Base-by-base conservation (phyloP, 2,888 invertebrate species). In the Cephus pulcher region DNA sequence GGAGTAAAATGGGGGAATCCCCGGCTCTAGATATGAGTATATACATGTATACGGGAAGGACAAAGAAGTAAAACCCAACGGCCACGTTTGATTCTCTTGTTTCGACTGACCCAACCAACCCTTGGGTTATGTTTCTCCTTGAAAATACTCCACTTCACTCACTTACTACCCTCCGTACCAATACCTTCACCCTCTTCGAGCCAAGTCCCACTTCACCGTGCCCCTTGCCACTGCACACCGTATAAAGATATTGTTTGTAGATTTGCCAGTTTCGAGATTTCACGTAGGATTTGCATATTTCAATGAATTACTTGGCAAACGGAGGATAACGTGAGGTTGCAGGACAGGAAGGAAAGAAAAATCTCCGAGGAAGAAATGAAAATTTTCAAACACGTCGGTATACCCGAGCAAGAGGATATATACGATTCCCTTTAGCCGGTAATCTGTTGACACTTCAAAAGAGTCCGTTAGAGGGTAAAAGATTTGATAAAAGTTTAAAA, bases 261-360 rank as follows among this genome's bases (percentile, higher is more conserved):
- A 78, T 78, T 78, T 78, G 74, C 78, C 78, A 56, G 71, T 78
- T 78, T 78, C 74, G 75, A 78, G 78, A 78, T 78, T 78, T 78
- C 74, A 78, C 34, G 75, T 34, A 70, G 78, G 78, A 78, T 78
- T 75, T 77, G 69, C 74, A 32, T 77, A 69, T 73, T 74, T 77
- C 74, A 77, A 56, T 56, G 56, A 56, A 56, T 56, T 56, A 56
- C 56, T 56, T 23, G 56, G 56, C 23, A 56, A 23, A 56, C 23
- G 23, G 2, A 56, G 56, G 56, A 56, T 56, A 56, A 56, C 56
- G 23, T 23, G 56, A 23, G 9, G 56, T 23, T 23, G 56, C 56
- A 9, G 56, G 23, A 56, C 56, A 56, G 23, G 56, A 56, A 56
- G 23, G 56, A 23, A 23, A 9, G 56, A 23, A 56, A 23, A 6